Percentiles rank a stretch among this genome's conserved stretches.
Evolutionary conservation across 1,140 invertebrate genomes (phyloP).

Genomic region (Drosophila kepulauana): DNA sequence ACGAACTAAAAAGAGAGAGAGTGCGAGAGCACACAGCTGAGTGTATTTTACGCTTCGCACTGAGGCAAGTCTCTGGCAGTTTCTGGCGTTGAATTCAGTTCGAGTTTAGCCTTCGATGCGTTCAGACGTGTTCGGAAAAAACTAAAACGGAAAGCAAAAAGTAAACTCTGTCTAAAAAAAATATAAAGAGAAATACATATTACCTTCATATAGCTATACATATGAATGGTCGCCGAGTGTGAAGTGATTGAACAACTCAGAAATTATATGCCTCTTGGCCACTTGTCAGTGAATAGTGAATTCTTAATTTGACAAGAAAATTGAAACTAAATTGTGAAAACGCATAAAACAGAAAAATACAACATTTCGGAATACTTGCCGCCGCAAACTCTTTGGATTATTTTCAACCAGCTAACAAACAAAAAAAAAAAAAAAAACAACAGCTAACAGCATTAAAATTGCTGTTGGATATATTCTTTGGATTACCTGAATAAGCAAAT

Average conservation of each 20-base stretch:
- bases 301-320: slow-evolving; percentile 28
- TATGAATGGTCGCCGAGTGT: slow-evolving; percentile 30
- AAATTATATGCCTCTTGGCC: slow-evolving; percentile 32
- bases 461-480: slow-evolving; percentile 44
- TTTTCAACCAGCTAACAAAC: not conserved
- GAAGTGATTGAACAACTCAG: slow-evolving; percentile 28
- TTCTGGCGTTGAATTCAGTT: slow-evolving; percentile 67
- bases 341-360: slow-evolving; percentile 5
- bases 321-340: slow-evolving; percentile 35
- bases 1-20: not conserved
- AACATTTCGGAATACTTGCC: slow-evolving; percentile 39
- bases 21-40: slow-evolving; percentile 9
- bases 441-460: not conserved
- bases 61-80: slow-evolving; percentile 48
- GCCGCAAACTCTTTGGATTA: slow-evolving; percentile 62
- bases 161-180: slow-evolving; percentile 29
- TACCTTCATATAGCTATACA: not conserved
- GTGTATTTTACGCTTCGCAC: slow-evolving; percentile 48
- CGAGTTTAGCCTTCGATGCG: slow-evolving; percentile 82
- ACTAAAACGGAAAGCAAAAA: slow-evolving; percentile 49
- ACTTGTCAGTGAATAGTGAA: slow-evolving; percentile 34
- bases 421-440: too few species aligned
- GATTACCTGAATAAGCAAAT: slow-evolving; percentile 51
- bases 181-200: slow-evolving; percentile 15
- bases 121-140: slow-evolving; percentile 82